A percentile compares a stretch with the other conserved stretches of the same genome.
These are phyloP conservation scores for Nesospiza acunhae DNA, from an alignment of 2,113 vertebrate species.

Conservation along the genomic window DNA sequence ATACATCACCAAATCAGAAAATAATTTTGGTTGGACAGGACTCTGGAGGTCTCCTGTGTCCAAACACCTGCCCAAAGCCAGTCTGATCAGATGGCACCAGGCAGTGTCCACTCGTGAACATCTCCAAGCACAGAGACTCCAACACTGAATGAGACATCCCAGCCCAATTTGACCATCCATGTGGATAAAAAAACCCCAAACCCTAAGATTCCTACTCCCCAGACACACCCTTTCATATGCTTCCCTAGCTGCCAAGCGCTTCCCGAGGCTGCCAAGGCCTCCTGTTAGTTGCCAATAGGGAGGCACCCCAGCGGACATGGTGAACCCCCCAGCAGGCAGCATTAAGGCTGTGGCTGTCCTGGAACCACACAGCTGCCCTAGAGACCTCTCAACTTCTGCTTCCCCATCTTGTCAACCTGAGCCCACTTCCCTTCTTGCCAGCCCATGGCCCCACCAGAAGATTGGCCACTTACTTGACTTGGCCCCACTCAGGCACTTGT, in stretches of 20 bases:
- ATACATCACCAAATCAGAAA: background rate
- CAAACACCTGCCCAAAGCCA: background rate
- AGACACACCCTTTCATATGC: background rate
- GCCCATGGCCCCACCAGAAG: fast-evolving
- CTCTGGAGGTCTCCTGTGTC: background rate
- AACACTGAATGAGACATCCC: fast-evolving
- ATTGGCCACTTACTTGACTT: background rate
- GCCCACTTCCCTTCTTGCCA: background rate
- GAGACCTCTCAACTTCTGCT: background rate
- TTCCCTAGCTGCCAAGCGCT: background rate
- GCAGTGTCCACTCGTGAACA: fast-evolving
- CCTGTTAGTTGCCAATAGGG: fast-evolving
- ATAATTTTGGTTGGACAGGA: background rate
- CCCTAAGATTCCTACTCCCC: background rate
- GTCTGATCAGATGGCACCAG: background rate
- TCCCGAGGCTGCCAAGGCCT: background rate
- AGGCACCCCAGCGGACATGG: background rate
- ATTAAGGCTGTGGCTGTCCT: background rate
- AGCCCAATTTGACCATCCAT: background rate
- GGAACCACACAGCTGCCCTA: background rate
- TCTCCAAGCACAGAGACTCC: background rate
- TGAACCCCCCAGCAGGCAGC: background rate
- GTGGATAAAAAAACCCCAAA: background rate
- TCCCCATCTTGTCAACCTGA: background rate
- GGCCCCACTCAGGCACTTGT: fast-evolving